Percentiles rank a stretch among this genome's conserved stretches.
Conservation (phyloP, 2,113 vertebrate species). For the Rhinopomastus cyanomelas region DNA sequence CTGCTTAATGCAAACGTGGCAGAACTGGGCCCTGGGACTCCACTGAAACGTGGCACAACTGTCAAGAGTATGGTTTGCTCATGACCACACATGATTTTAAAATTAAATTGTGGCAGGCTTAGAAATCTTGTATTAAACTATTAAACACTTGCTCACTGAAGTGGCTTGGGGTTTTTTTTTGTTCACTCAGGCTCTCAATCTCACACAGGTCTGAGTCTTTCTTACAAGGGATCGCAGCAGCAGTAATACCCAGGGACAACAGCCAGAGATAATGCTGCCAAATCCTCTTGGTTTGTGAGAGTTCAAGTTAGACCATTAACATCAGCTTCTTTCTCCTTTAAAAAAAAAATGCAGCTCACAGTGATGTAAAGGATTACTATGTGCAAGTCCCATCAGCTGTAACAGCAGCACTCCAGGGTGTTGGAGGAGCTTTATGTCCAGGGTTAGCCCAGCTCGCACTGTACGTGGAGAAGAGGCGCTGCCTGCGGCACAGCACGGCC, state of each 20-base stretch:
- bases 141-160: not conserved
- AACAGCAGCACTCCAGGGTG: not conserved
- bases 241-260: not conserved
- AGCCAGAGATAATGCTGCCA: not conserved
- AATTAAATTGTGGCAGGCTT: slow-evolving; percentile 13
- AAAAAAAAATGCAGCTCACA: not conserved
- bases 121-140: slow-evolving; percentile 37
- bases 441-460: accelerated
- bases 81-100: not conserved
- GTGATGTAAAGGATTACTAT: not conserved
- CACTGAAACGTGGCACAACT: not conserved
- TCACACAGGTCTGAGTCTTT: not conserved
- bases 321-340: not conserved
- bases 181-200: not conserved
- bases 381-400: not conserved
- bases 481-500: not conserved
- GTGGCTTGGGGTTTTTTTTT: not conserved
- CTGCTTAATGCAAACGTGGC: not conserved
- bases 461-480: accelerated
- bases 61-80: not conserved
- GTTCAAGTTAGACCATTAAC: not conserved
- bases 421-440: not conserved
- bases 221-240: not conserved
- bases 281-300: slow-evolving; percentile 6
- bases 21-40: slow-evolving; percentile 32